A percentile compares a stretch with the other conserved stretches of the same genome.
Conservation (phyloP, 30 jellyfish, hydroid and myxozoan genomes). For the Phacellophora camtschatica region DNA sequence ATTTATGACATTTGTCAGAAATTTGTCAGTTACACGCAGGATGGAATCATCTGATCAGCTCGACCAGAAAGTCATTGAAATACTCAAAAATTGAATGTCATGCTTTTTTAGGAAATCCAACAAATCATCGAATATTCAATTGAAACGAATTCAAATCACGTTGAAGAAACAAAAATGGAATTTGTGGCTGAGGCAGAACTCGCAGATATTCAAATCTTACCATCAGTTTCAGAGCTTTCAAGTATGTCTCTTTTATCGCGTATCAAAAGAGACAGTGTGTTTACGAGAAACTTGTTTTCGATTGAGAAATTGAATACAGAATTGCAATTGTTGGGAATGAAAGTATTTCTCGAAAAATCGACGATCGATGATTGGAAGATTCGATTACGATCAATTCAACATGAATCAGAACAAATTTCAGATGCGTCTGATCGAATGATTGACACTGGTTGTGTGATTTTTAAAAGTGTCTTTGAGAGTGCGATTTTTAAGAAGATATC, state of each 20-base stretch:
- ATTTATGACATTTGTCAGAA: too few species aligned
- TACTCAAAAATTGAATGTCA: too few species aligned
- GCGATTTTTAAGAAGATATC: neutral
- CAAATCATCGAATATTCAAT: too few species aligned
- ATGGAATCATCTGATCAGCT: too few species aligned
- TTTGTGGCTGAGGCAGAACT: too few species aligned
- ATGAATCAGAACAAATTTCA: neutral
- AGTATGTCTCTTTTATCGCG: conserved; percentile 3
- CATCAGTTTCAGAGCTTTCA: conserved; percentile 36
- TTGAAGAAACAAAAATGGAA: too few species aligned
- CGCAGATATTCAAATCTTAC: neutral
- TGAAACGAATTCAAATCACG: too few species aligned
- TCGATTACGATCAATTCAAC: neutral
- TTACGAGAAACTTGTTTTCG: neutral
- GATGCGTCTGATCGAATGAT: neutral
- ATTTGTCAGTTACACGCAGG: too few species aligned
- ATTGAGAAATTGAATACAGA: neutral
- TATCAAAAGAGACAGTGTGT: neutral
- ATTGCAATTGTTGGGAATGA: neutral
- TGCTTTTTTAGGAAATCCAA: too few species aligned
- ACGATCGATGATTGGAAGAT: conserved; percentile 1
- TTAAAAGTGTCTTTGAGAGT: neutral
- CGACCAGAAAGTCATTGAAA: too few species aligned
- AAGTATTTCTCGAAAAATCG: conserved; percentile 18
- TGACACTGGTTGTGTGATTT: neutral